Base-by-base conservation (phyloP, 2,113 vertebrate species). In the Brevimyrus niger region DNA sequence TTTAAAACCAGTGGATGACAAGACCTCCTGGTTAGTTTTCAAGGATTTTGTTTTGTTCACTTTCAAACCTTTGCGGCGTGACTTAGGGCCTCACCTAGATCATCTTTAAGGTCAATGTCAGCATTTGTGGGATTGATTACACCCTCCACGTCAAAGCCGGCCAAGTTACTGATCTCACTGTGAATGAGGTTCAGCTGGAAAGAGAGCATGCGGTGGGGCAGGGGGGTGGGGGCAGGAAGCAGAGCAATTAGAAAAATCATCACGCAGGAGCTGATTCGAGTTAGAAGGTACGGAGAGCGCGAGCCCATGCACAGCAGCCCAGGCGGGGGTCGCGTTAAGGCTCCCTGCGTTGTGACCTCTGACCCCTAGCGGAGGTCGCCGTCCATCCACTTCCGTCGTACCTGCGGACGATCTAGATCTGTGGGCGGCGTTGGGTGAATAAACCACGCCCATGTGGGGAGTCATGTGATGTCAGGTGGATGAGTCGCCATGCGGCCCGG, bases 131-230 rank as follows among this genome's bases (percentile, higher is more conserved):
- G 98, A 97, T 98, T 99, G 97, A 99, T 98, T 96, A 99, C 97
- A 96, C 98, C 98, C 96, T 99, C 98, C 97, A 99, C 98, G 96
- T 99, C 98, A 96, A 99, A 99, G 97, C 97, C 97, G 96, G 98
- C 98, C 97, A 99, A 97, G 98, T 99, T 99, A 97, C 97, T 98
- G 97, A 99, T 98, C 97, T 99, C 98, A 96, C 98, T 99, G 97
- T 99, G 98, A 97, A 99, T 98, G 94, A 99, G 98, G 96, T 99
- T 99, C 96, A 99, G 97, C 98, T 99, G 97, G 95, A 95, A 96
- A 96, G 96, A 96, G 96, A 97, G 96, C 96, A 97, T 93, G 96
- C 95, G 95, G 94, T 94, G 94, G 96, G 95, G 96, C 95, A 95
- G 69, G 85, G 44, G 95, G 95, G 94, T 94, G 95, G 94, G 95